Conservation (phyloP, 2,888 invertebrate genomes). For the Sphaerophoria taeniata region DNA sequence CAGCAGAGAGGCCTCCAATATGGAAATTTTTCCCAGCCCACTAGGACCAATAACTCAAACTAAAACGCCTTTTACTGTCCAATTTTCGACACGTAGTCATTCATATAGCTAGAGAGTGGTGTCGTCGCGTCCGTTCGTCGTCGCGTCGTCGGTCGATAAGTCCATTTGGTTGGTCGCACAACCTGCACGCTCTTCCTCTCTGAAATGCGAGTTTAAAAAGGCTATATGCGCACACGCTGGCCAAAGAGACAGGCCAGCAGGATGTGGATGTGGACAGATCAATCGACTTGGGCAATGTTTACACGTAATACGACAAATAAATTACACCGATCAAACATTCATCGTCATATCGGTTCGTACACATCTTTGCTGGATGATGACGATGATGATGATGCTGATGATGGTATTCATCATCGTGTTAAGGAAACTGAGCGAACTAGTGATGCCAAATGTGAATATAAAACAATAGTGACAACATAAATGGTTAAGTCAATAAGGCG, state of each 20-base stretch:
- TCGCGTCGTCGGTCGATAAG: background rate
- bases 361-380: conserved; percentile 48
- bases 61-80: conserved; percentile 81
- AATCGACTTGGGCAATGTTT: conserved; percentile 80
- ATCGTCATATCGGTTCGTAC: conserved; percentile 66
- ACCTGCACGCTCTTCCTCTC: conserved; percentile 24
- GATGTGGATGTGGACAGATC: conserved; percentile 74
- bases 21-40: conserved; percentile 73
- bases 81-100: conserved; percentile 80
- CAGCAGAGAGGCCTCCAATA: conserved; percentile 31
- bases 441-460: background rate
- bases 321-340: conserved; percentile 78
- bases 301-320: conserved; percentile 83
- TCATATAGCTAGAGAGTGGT: conserved; percentile 74
- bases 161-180: conserved; percentile 4
- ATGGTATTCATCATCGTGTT: conserved; percentile 13
- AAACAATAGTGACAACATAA: background rate
- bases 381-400: conserved; percentile 37
- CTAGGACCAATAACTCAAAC: conserved; percentile 77
- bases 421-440: conserved; percentile 25
- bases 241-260: conserved; percentile 68
- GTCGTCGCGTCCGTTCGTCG: conserved; percentile 6
- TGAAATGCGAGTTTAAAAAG: conserved; percentile 6
- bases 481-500: too few species aligned
- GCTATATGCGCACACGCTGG: conserved; percentile 60